These are phyloP conservation scores for Phrynocephalus guinanensis DNA, from an alignment of 2,797 vertebrate species.

Conservation along the genomic window DNA sequence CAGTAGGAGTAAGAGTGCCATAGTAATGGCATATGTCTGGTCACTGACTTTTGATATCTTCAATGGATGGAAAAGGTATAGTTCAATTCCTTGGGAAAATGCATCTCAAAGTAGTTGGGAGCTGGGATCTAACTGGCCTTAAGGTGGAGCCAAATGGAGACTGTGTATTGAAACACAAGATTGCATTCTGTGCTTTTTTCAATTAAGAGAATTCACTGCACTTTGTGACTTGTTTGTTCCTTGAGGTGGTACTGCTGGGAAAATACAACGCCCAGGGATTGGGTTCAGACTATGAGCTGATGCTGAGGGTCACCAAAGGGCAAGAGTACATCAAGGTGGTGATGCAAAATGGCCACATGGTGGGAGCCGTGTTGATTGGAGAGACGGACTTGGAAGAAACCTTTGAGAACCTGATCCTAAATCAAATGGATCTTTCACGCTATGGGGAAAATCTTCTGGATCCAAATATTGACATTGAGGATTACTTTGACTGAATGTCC, in stretches of 20 bases:
- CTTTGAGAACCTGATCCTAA: constrained; percentile 97
- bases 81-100: neutral
- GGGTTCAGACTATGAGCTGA: constrained; percentile 87
- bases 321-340: constrained; percentile 92
- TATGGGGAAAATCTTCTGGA: constrained; percentile 92
- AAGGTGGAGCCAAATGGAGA: neutral
- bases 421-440: constrained; percentile 92
- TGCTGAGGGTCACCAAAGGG: constrained; percentile 91
- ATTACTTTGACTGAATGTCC: constrained; percentile 92
- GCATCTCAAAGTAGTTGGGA: constrained; percentile 4
- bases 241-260: constrained; percentile 91
- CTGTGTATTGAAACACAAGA: neutral
- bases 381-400: constrained; percentile 97
- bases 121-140: neutral
- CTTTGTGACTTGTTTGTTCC: neutral
- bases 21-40: too few relatives aligned
- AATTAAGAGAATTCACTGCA: neutral
- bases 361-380: constrained; percentile 92
- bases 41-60: neutral
- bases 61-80: neutral
- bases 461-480: constrained; percentile 94
- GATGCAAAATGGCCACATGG: constrained; percentile 88
- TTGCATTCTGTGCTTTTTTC: neutral
- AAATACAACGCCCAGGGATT: constrained; percentile 93
- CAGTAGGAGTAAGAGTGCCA: neutral